Evolutionary conservation across 1,140 invertebrate species (phyloP).

Genomic region (Leguminivora glycinivorella): DNA sequence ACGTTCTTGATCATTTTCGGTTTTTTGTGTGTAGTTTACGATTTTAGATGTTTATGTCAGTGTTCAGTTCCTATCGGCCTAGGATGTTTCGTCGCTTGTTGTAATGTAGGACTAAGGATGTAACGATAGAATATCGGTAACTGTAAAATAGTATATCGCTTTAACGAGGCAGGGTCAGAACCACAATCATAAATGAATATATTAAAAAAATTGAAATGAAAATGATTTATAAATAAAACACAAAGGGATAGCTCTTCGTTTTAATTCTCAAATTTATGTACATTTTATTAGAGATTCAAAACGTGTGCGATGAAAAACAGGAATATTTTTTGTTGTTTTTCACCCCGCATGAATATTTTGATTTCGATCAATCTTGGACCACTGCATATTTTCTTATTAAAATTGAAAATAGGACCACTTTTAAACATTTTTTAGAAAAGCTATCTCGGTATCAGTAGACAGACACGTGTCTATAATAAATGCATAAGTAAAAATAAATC

Average conservation of each 20-base stretch:
- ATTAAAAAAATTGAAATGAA: conserved; percentile 44
- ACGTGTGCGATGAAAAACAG: not conserved
- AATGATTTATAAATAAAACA: conserved; percentile 47
- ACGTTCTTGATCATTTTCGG: conserved; percentile 38
- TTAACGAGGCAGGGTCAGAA: conserved; percentile 75
- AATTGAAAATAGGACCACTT: conserved; percentile 60
- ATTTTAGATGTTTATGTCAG: conserved; percentile 47
- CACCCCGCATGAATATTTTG: conserved; percentile 23
- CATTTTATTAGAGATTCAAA: conserved; percentile 5
- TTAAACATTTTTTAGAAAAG: conserved; percentile 56
- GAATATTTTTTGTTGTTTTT: not conserved
- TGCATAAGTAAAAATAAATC: conserved; percentile 43
- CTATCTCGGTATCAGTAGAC: conserved; percentile 67
- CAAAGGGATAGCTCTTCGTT: conserved; percentile 62
- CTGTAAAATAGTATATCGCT: conserved; percentile 67
- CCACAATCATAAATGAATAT: conserved; percentile 65
- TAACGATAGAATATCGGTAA: conserved; percentile 59
- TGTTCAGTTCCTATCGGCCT: conserved; percentile 73
- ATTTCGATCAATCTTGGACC: conserved; percentile 60
- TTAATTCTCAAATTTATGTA: conserved; percentile 22
- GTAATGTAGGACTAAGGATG: conserved; percentile 53
- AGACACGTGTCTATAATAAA: conserved; percentile 57
- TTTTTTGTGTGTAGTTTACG: conserved; percentile 41
- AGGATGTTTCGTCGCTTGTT: conserved; percentile 67
- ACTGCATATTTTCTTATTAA: conserved; percentile 66